Conservation (phyloP, 2,113 vertebrate genomes). For the Colossoma macropomum region DNA sequence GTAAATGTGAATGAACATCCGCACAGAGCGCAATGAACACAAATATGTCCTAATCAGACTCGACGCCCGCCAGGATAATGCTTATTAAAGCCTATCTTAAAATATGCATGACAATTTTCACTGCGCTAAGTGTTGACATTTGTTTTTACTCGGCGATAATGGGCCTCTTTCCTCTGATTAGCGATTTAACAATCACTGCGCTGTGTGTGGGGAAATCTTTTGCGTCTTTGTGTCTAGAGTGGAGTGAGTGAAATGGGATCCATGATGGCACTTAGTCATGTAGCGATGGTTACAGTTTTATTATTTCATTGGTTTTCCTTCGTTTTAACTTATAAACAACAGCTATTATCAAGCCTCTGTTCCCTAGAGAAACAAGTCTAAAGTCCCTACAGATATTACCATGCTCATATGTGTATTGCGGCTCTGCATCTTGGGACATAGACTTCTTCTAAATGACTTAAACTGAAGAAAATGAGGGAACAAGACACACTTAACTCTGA, state of each 20-base stretch:
- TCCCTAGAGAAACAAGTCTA: constrained; percentile 8
- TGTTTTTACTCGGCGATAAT: constrained; percentile 42
- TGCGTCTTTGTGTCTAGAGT: not conserved
- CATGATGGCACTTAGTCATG: constrained; percentile 30
- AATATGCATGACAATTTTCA: constrained; percentile 67
- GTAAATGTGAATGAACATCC: constrained; percentile 11
- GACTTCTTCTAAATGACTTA: not conserved
- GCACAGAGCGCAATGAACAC: constrained; percentile 53
- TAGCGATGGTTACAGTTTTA: constrained; percentile 4
- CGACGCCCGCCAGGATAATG: constrained; percentile 81
- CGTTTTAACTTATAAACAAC: constrained; percentile 45
- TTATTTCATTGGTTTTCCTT: constrained; percentile 31
- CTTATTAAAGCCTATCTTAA: constrained; percentile 60
- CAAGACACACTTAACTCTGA: not conserved
- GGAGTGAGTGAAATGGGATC: constrained; percentile 25
- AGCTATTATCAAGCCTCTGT: constrained; percentile 4
- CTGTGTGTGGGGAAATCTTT: not conserved
- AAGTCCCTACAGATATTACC: not conserved
- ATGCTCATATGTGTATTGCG: not conserved
- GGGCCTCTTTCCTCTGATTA: constrained; percentile 25
- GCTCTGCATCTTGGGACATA: not conserved
- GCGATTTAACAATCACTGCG: constrained; percentile 21
- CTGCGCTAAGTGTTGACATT: constrained; percentile 33
- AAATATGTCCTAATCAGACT: constrained; percentile 84
- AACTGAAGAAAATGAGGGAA: not conserved